A percentile compares a stretch with the other conserved stretches of the same genome.
Conservation (phyloP, 2,888 invertebrate species). For the Xylota segnis region DNA sequence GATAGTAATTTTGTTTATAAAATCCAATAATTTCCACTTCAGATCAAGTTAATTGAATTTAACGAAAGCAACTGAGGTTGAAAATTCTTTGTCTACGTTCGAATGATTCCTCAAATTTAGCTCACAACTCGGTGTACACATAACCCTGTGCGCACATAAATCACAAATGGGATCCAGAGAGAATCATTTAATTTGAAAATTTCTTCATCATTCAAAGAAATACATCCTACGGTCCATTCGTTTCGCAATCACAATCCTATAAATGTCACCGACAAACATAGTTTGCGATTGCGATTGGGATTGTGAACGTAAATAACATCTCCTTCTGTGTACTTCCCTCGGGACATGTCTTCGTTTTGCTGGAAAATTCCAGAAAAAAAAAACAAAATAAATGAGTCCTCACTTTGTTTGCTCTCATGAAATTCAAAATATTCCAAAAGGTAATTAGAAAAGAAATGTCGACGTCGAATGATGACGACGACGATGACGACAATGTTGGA, state of each 20-base stretch:
- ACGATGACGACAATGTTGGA: neutral
- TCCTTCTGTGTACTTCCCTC: neutral
- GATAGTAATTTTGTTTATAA: no score
- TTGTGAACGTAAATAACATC: slow-evolving; percentile 11
- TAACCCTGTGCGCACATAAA: neutral
- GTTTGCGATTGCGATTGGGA: slow-evolving; percentile 10
- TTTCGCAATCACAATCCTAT: neutral
- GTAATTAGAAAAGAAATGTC: slow-evolving; percentile 39
- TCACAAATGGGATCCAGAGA: neutral
- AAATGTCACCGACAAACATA: slow-evolving; percentile 9
- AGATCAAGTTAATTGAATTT: neutral
- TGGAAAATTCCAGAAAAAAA: neutral
- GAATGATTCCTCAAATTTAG: neutral
- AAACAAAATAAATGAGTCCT: slow-evolving; percentile 1
- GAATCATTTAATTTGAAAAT: slow-evolving; percentile 24
- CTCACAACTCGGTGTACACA: neutral
- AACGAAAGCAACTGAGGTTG: neutral
- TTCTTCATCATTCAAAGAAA: neutral
- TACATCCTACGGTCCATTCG: slow-evolving; percentile 12
- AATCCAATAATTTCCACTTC: neutral
- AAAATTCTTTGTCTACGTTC: neutral
- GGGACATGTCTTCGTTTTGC: neutral
- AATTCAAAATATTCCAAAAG: slow-evolving; percentile 47
- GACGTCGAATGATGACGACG: neutral
- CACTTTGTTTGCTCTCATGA: slow-evolving; percentile 14